Base-by-base conservation (phyloP, 2,113 vertebrate genomes). In the Athene cunicularia region DNA sequence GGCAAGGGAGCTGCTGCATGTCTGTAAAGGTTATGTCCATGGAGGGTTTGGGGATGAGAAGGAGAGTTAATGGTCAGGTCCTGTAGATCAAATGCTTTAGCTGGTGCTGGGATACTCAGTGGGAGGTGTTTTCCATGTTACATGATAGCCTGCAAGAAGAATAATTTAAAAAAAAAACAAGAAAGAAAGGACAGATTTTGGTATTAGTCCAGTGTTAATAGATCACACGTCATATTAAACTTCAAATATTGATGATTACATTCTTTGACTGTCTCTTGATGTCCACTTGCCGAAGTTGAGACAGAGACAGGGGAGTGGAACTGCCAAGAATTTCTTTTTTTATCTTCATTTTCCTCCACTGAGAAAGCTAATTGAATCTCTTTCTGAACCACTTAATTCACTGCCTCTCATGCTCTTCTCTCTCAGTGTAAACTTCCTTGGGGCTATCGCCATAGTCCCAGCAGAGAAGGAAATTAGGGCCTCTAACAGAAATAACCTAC, bases 391-490 rank as follows among this genome's bases (percentile, higher is more conserved):
- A 70, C 93, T 97, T 96, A 97, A 97, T 90, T 94, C 96, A 91
- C 72, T 93, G 86, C 91, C 83, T 97, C 93, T 95, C 93, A 95
- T 93, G 89, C 62, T 93, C 43, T 80, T 82, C 85, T 93, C 58
- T 90, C 74, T 73, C 74, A 86, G 87, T 93, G 89, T 95, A 97
- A 95, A 97, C 95, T 96, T 96, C 87, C 94, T 97, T 86, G 91
- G 75, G 94, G 91, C 95, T 95, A 95, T 95, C 8, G 3, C 90
- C 59, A 56, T 86, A 85, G 91, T 95, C 95, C 86, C 91, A 85
- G 77, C 80, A 95, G 91, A 95, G 86, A 70, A 96, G 94, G 95
- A 95, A 97, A 96, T 96, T 93, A 97, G 93, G 94, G 87, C 93
- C 87, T 96, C 32, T 93, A 83, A 91, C 71, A 96, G 95, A 95